These are phyloP conservation scores for Oscheius sp. DNA, from an alignment of 2,888 invertebrate species.

Conservation along the genomic window DNA sequence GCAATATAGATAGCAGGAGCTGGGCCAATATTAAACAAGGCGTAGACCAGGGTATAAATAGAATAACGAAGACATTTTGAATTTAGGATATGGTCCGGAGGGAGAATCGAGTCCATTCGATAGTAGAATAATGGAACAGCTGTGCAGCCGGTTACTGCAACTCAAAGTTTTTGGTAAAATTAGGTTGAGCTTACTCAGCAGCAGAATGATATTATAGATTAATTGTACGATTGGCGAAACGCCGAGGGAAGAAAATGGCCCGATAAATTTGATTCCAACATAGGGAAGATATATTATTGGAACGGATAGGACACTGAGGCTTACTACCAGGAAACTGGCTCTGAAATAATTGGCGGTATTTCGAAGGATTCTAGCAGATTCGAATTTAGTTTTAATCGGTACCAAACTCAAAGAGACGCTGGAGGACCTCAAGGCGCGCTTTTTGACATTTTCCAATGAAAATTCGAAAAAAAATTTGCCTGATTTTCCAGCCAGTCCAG, in stretches of 20 bases:
- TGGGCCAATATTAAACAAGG: background rate
- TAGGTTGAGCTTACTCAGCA: background rate
- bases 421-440: too few species aligned
- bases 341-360: too few species aligned
- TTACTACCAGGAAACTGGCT: background rate
- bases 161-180: background rate
- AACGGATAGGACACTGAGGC: background rate
- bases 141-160: background rate
- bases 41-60: background rate
- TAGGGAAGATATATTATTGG: slow-evolving; percentile 4
- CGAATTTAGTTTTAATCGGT: too few species aligned
- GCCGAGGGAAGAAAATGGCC: background rate
- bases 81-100: background rate
- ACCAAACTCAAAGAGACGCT: too few species aligned
- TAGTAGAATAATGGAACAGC: background rate
- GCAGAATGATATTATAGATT: background rate
- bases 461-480: too few species aligned
- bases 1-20: background rate
- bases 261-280: background rate
- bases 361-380: too few species aligned
- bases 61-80: background rate
- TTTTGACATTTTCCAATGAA: too few species aligned
- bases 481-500: too few species aligned
- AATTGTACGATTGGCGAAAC: background rate
- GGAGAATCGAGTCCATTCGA: background rate